These are phyloP conservation scores for Poliocrania exsul DNA, from an alignment of 2,797 vertebrate genomes.

Conservation along the genomic window DNA sequence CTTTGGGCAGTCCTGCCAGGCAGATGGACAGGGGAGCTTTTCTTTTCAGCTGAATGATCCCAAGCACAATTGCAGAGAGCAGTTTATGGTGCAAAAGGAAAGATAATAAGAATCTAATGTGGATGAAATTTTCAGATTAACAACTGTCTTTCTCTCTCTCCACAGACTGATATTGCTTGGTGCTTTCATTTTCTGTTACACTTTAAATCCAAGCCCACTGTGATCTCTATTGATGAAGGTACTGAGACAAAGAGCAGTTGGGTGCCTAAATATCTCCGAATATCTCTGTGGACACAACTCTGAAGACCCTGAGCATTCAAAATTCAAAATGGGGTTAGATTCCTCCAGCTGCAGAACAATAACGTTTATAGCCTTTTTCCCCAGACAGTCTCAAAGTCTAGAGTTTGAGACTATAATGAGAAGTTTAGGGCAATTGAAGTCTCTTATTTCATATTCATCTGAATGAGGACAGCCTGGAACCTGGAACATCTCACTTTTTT, in stretches of 20 bases:
- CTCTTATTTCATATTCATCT: neutral
- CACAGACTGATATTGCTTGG: neutral
- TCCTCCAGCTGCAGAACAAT: slow-evolving; percentile 35
- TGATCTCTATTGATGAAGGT: slow-evolving; percentile 31
- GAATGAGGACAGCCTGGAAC: slow-evolving; percentile 14
- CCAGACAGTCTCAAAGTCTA: slow-evolving; percentile 18
- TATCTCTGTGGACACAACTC: neutral
- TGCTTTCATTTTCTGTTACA: slow-evolving; percentile 19
- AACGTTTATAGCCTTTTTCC: slow-evolving; percentile 25
- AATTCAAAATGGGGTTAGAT: slow-evolving; percentile 36
- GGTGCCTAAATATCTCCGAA: slow-evolving; percentile 30
- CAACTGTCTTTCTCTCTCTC: neutral
- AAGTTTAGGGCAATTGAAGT: slow-evolving; percentile 22
- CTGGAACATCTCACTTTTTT: neutral
- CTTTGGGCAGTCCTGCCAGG: neutral
- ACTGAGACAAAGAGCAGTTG: slow-evolving; percentile 27
- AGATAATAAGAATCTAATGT: slow-evolving; percentile 21
- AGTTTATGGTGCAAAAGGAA: slow-evolving; percentile 28
- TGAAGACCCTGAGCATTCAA: slow-evolving; percentile 10
- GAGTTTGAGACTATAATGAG: slow-evolving; percentile 28
- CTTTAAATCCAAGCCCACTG: slow-evolving; percentile 5
- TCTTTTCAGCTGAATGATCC: slow-evolving; percentile 11
- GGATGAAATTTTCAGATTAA: slow-evolving; percentile 28
- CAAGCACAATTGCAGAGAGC: slow-evolving; percentile 5
- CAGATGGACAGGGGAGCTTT: slow-evolving; percentile 2